phyloP scores from a whole-genome alignment of 2,113 vertebrate species.

The Plotosus lineatus region DNA sequence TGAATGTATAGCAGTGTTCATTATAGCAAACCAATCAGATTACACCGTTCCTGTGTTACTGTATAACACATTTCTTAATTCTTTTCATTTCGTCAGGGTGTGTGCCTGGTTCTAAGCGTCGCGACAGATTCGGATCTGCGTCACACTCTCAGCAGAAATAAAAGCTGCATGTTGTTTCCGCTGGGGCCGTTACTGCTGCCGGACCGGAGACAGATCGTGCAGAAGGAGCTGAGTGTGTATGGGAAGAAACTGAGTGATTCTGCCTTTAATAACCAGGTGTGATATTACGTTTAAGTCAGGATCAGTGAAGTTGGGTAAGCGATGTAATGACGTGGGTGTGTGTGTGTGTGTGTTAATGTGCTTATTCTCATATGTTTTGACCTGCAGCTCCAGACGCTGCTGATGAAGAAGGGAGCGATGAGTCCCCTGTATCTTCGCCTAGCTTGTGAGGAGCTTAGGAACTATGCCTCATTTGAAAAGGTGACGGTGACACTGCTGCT shows the following conservation, averaged over 20 bases:
- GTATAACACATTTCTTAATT: too few relatives aligned
- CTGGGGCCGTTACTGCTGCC: constrained; percentile 72
- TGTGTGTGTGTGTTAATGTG: background rate
- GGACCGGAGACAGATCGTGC: constrained; percentile 76
- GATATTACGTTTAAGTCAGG: background rate
- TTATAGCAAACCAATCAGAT: too few relatives aligned
- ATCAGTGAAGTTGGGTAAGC: background rate
- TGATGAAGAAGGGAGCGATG: constrained; percentile 80
- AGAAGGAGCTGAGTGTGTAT: constrained; percentile 75
- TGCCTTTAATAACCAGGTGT: constrained; percentile 89
- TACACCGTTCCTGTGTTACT: too few relatives aligned
- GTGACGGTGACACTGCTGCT: constrained; percentile 54
- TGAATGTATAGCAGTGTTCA: too few relatives aligned
- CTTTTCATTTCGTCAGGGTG: constrained; percentile 64
- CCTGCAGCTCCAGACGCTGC: constrained; percentile 77
- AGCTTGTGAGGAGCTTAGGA: constrained; percentile 83
- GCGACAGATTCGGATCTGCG: constrained; percentile 65
- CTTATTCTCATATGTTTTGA: constrained; percentile 30
- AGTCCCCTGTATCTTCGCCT: constrained; percentile 82
- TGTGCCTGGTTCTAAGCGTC: constrained; percentile 80
- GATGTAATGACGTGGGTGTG: too few relatives aligned
- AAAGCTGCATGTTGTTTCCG: constrained; percentile 58
- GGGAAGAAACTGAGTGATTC: constrained; percentile 87
- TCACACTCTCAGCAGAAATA: constrained; percentile 71
- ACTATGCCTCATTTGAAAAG: constrained; percentile 82